Evolutionary conservation across 1,140 invertebrate species (phyloP).

Genomic region (Drosophila persimilis): DNA sequence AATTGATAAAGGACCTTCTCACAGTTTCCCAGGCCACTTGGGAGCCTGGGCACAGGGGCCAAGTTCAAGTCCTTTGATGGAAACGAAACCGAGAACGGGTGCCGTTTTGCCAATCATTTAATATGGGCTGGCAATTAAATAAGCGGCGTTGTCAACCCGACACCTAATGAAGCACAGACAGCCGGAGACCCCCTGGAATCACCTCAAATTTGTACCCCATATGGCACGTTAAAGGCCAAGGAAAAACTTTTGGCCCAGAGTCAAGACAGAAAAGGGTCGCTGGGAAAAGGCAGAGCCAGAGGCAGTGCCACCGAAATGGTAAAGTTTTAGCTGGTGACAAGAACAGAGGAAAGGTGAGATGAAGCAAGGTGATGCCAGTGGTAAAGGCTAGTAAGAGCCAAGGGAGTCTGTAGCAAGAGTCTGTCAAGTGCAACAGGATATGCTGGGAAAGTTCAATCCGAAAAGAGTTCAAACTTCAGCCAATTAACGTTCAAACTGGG

Average conservation of each 20-base stretch:
- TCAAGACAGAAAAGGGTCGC: neutral
- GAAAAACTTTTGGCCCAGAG: slow-evolving; percentile 4
- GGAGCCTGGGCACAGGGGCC: neutral
- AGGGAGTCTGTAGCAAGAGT: too few species aligned
- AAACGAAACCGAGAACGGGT: neutral
- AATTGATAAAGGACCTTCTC: slow-evolving; percentile 51
- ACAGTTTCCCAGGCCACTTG: slow-evolving; percentile 45
- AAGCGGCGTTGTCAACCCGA: slow-evolving; percentile 40
- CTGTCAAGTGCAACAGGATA: too few species aligned
- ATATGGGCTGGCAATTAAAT: slow-evolving; percentile 52
- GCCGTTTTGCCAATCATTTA: slow-evolving; percentile 18
- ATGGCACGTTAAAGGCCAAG: neutral
- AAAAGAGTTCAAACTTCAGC: neutral
- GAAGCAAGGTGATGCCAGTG: too few species aligned
- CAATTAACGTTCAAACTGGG: neutral
- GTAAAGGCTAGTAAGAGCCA: too few species aligned
- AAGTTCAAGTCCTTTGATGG: neutral
- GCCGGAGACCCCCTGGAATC: neutral
- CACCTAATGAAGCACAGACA: slow-evolving; percentile 10
- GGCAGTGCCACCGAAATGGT: neutral
- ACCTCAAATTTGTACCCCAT: too few species aligned
- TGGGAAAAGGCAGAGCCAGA: neutral
- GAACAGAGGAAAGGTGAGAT: too few species aligned
- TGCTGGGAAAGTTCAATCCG: neutral
- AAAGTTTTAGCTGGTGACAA: neutral